Evolutionary conservation across 2,888 invertebrate species (phyloP).

Genomic region (Chaetogeoica ovagalla): DNA sequence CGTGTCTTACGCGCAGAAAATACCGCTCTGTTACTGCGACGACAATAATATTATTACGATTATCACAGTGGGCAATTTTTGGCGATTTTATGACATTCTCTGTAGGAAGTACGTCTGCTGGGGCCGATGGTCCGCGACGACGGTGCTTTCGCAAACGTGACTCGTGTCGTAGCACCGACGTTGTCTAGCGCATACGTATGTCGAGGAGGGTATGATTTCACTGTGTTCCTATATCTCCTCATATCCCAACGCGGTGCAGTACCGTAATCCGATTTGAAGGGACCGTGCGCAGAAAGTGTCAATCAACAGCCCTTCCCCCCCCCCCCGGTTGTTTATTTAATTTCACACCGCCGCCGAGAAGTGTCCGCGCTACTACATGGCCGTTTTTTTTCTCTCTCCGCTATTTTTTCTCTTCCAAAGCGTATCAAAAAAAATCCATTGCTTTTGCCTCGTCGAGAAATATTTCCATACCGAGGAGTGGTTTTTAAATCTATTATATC

Average conservation of each 20-base stretch:
- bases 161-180: background rate
- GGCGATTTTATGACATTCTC: background rate
- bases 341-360: conserved; percentile 15
- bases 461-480: background rate
- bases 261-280: conserved; percentile 44
- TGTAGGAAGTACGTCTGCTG: too few species aligned
- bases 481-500: too few species aligned
- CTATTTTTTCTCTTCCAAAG: background rate
- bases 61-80: background rate
- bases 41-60: too few species aligned
- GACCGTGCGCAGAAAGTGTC: conserved; percentile 42
- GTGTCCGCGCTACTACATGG: background rate
- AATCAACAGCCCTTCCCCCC: conserved; percentile 32
- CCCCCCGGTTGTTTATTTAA: conserved; percentile 47
- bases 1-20: background rate
- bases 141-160: background rate
- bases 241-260: background rate
- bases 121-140: too few species aligned
- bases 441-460: background rate
- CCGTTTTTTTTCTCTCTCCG: too few species aligned
- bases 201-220: conserved; percentile 38
- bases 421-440: background rate
- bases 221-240: background rate
- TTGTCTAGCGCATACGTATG: background rate
- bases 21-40: background rate